Evolutionary conservation across 2,888 invertebrate genomes (phyloP).

Genomic region (Ptychoptera albimana): DNA sequence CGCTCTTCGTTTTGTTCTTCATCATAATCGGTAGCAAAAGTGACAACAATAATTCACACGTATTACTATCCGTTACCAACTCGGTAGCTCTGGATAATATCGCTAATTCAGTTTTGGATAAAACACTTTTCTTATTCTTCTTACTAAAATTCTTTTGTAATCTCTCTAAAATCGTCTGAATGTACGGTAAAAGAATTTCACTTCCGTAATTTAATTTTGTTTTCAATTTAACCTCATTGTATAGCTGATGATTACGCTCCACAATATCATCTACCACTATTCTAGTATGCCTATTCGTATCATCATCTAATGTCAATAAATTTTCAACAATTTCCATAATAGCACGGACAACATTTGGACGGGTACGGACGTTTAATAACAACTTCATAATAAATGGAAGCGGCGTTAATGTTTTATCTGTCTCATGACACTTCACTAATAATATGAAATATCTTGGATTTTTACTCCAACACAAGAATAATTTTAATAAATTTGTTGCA

Average conservation of each 20-base stretch:
- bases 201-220: constrained; percentile 32
- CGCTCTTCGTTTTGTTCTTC: constrained; percentile 44
- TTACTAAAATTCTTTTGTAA: constrained; percentile 48
- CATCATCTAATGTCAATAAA: constrained; percentile 46
- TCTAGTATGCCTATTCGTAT: constrained; percentile 32
- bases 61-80: constrained; percentile 47
- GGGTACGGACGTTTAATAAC: constrained; percentile 50
- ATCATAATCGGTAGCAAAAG: constrained; percentile 55
- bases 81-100: constrained; percentile 64
- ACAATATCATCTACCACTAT: not conserved
- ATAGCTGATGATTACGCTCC: too few relatives aligned
- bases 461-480: constrained; percentile 66
- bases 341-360: constrained; percentile 43
- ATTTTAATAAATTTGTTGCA: constrained; percentile 64
- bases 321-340: constrained; percentile 63
- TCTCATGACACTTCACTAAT: constrained; percentile 41
- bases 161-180: constrained; percentile 50
- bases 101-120: constrained; percentile 52
- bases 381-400: constrained; percentile 54
- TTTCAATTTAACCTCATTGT: constrained; percentile 23
- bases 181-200: constrained; percentile 54
- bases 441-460: constrained; percentile 62
- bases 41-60: constrained; percentile 51
- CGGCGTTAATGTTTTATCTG: constrained; percentile 34
- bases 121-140: constrained; percentile 37